These are phyloP conservation scores for Acheta domesticus DNA, from an alignment of 2,888 invertebrate species.

Conservation along the genomic window DNA sequence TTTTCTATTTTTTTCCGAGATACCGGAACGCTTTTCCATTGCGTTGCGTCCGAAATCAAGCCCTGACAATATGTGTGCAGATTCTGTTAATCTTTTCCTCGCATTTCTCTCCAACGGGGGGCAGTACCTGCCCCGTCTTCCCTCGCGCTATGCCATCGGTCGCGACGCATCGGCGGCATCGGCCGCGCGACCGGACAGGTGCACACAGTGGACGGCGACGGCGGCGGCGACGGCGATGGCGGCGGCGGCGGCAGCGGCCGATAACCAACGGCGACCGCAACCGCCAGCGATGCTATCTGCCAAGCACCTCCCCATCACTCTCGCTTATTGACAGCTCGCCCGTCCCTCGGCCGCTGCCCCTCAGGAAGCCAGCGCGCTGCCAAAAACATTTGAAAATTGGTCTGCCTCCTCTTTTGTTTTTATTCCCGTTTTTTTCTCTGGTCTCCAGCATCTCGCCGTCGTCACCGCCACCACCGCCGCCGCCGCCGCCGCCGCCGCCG, in stretches of 20 bases:
- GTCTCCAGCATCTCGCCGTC: not conserved
- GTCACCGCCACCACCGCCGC: not conserved
- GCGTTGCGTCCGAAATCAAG: too few relatives aligned
- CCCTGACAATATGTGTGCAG: too few relatives aligned
- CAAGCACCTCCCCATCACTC: not conserved
- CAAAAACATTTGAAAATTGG: constrained; percentile 18
- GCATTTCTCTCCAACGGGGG: too few relatives aligned
- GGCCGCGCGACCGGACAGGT: too few relatives aligned
- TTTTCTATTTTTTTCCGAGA: too few relatives aligned
- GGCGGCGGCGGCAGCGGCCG: not conserved
- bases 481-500: not conserved
- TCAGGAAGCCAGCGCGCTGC: not conserved
- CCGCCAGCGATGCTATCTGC: not conserved
- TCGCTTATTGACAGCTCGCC: not conserved
- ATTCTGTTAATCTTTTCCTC: too few relatives aligned
- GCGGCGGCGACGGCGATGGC: too few relatives aligned
- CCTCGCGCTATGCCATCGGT: too few relatives aligned
- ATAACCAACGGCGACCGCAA: not conserved
- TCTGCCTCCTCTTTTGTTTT: constrained; percentile 1
- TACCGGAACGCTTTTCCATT: too few relatives aligned
- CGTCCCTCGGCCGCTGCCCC: not conserved
- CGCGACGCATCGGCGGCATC: too few relatives aligned
- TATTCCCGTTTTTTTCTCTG: not conserved
- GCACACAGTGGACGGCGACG: too few relatives aligned
- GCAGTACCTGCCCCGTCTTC: too few relatives aligned